A percentile compares a stretch with the other conserved stretches of the same genome.
phyloP scores from a whole-genome alignment of 2,888 invertebrate genomes.

The Tenthredo livida region DNA sequence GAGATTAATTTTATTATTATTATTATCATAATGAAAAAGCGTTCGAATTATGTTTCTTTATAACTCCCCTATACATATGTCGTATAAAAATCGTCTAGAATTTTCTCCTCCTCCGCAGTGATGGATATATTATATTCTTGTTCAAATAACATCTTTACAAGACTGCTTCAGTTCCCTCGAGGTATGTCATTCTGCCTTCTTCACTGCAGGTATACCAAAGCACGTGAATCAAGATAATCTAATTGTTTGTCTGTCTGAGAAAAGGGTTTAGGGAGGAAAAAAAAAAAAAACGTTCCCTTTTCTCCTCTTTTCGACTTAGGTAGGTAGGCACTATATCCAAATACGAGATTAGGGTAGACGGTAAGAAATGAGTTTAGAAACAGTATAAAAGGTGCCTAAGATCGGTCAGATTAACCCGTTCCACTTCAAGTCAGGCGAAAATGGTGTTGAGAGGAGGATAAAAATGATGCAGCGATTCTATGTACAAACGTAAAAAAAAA shows the following conservation, averaged over 20 bases:
- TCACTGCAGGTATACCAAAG: background rate
- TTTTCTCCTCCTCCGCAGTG: background rate
- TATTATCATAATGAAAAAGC: background rate
- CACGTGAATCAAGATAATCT: conserved; percentile 48
- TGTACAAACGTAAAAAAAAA: too few species aligned
- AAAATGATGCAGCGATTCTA: too few species aligned
- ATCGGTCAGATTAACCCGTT: conserved; percentile 32
- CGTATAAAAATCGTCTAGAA: conserved; percentile 2
- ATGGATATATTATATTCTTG: background rate
- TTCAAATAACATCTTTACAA: background rate
- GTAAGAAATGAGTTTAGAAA: background rate
- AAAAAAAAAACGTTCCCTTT: background rate
- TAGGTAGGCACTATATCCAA: too few species aligned
- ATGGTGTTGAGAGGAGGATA: background rate
- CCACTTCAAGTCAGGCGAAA: background rate
- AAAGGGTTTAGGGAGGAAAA: background rate
- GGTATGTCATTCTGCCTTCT: background rate
- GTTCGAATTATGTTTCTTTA: background rate
- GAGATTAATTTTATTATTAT: conserved; percentile 1
- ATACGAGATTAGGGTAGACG: conserved; percentile 22
- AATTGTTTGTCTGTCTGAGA: conserved; percentile 47
- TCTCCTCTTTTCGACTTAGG: background rate
- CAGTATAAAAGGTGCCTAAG: conserved; percentile 19
- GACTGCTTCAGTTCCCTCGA: background rate
- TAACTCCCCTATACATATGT: background rate